These are phyloP conservation scores for Cepphus grylle DNA, from an alignment of 2,113 vertebrate species.

Conservation along the genomic window DNA sequence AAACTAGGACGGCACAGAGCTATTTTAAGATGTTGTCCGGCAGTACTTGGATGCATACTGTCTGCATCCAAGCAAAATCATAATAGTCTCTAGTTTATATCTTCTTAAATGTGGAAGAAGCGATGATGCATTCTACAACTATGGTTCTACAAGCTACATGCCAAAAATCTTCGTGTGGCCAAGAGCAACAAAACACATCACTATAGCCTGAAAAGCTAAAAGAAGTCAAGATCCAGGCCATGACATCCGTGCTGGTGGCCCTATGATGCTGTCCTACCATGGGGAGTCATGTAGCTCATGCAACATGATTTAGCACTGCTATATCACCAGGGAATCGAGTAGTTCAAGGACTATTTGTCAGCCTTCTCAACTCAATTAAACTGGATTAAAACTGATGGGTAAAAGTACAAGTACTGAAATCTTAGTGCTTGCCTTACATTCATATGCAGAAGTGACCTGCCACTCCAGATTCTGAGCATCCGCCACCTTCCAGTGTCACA, in stretches of 20 bases:
- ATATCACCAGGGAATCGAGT: not conserved
- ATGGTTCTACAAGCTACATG: not conserved
- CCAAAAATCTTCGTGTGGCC: not conserved
- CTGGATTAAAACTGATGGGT: not conserved
- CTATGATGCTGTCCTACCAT: not conserved
- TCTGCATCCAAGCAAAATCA: not conserved
- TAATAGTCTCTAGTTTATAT: not conserved
- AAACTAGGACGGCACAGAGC: not conserved
- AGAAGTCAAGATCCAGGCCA: not conserved
- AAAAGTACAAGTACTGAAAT: not conserved
- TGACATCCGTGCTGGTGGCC: not conserved
- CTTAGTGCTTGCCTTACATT: not conserved
- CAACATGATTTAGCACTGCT: not conserved
- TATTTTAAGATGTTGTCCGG: not conserved
- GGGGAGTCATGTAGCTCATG: not conserved
- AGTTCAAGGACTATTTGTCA: not conserved
- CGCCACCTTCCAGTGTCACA: not conserved
- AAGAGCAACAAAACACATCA: not conserved
- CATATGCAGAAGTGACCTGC: not conserved
- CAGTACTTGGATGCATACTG: not conserved
- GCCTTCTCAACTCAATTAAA: not conserved
- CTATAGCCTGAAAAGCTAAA: not conserved
- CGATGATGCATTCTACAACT: not conserved
- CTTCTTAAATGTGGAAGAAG: not conserved
- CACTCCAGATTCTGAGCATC: not conserved